Evolutionary conservation across 2,113 vertebrate genomes (phyloP).

Genomic region (Lynx canadensis): DNA sequence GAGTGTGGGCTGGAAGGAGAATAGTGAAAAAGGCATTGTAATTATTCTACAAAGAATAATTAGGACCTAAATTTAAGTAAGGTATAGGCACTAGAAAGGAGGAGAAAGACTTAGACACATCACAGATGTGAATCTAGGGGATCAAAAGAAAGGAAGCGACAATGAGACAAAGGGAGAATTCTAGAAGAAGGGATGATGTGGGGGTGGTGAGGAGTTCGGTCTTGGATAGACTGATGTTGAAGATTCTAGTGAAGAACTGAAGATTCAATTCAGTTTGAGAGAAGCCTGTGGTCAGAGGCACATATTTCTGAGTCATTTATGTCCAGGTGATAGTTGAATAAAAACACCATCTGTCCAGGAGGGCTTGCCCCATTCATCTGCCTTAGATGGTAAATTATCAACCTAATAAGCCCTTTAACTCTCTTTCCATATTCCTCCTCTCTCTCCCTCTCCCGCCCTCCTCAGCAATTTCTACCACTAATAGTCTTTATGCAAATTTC

Average conservation of each 20-base stretch:
- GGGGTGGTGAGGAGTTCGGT: background rate
- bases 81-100: background rate
- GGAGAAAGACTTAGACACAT: background rate
- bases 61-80: background rate
- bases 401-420: background rate
- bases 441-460: background rate
- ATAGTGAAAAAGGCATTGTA: background rate
- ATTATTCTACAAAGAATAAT: background rate
- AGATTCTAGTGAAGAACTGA: background rate
- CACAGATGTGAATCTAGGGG: background rate
- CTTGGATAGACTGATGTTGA: background rate
- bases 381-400: background rate
- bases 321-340: background rate
- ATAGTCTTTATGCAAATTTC: slow-evolving; percentile 9
- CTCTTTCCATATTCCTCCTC: background rate
- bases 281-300: background rate
- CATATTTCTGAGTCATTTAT: background rate
- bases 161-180: background rate
- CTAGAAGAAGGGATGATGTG: background rate
- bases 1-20: background rate
- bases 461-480: background rate
- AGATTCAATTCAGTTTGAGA: background rate
- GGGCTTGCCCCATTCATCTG: background rate
- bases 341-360: background rate
- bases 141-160: fast-evolving